phyloP scores from a whole-genome alignment of 2,888 invertebrate genomes.

The Mimachlamys varia region DNA sequence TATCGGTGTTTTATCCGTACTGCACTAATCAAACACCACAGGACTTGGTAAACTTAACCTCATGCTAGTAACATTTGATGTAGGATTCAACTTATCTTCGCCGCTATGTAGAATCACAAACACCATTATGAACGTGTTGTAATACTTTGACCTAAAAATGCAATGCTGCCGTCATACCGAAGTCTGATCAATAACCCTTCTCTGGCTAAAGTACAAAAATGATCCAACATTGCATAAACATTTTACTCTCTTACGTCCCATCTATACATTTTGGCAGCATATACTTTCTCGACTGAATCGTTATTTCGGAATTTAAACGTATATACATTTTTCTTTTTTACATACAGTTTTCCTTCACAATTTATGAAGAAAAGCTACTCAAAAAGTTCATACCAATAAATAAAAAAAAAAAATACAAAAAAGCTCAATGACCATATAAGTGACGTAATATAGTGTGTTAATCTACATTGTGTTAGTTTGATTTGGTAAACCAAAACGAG shows the following conservation, averaged over 20 bases:
- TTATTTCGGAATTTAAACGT: background rate
- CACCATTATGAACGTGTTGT: background rate
- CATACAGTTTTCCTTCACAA: too few species aligned
- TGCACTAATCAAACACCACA: background rate
- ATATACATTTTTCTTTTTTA: background rate
- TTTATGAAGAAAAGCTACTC: background rate
- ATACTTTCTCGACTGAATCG: background rate
- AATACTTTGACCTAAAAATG: background rate
- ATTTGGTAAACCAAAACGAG: too few species aligned
- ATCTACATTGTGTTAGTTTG: too few species aligned
- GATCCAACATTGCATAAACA: background rate
- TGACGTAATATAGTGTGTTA: too few species aligned
- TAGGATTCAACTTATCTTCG: background rate
- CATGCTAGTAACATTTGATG: background rate
- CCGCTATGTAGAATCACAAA: background rate
- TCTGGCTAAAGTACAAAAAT: background rate
- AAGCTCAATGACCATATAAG: background rate
- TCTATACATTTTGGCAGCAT: slow-evolving; percentile 3
- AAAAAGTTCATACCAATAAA: background rate
- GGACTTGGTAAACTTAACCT: background rate
- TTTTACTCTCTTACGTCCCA: background rate
- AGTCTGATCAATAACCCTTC: background rate
- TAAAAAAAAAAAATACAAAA: background rate
- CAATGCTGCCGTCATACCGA: background rate
- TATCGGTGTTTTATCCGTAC: background rate